Evolutionary conservation across 2,888 invertebrate genomes (phyloP).

Genomic region (Caenorhabditis macrosperma): DNA sequence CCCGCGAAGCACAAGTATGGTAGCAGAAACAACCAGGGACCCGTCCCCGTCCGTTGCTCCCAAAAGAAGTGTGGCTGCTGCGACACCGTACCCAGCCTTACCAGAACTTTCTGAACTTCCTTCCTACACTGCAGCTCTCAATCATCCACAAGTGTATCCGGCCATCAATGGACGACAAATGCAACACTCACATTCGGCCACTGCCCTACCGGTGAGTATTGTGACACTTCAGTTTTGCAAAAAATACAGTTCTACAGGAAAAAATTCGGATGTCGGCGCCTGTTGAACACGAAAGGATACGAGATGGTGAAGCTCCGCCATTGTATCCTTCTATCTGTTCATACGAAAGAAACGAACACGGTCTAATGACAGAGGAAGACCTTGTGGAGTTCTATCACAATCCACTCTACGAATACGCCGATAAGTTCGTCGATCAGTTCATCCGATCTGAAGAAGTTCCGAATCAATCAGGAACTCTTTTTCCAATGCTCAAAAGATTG

Average conservation of each 20-base stretch:
- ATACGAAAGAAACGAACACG: conserved; percentile 79
- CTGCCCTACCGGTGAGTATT: conserved; percentile 36
- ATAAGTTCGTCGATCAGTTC: conserved; percentile 76
- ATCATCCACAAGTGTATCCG: conserved; percentile 52
- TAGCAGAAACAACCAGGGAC: conserved; percentile 18
- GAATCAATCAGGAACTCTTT: conserved; percentile 62
- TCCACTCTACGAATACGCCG: conserved; percentile 74
- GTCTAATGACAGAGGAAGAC: conserved; percentile 73
- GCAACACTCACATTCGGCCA: conserved; percentile 41
- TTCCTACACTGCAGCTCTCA: conserved; percentile 45
- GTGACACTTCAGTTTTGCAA: not conserved
- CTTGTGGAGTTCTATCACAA: conserved; percentile 77
- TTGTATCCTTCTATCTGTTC: conserved; percentile 70
- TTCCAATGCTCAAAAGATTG: conserved; percentile 66
- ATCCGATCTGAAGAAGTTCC: conserved; percentile 72
- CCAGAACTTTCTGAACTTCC: conserved; percentile 57
- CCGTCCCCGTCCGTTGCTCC: conserved; percentile 5
- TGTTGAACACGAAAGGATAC: conserved; percentile 9
- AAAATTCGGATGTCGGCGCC: conserved; percentile 28
- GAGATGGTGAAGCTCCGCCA: conserved; percentile 61
- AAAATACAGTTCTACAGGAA: conserved; percentile 15
- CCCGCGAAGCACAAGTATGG: conserved; percentile 46
- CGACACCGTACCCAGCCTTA: conserved; percentile 48
- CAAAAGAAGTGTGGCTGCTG: conserved; percentile 30
- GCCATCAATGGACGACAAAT: conserved; percentile 14